Evolutionary conservation across 2,113 vertebrate species (phyloP), one percentile per base, ranked within the genome.

Genomic region (Empidonax alnorum): DNA sequence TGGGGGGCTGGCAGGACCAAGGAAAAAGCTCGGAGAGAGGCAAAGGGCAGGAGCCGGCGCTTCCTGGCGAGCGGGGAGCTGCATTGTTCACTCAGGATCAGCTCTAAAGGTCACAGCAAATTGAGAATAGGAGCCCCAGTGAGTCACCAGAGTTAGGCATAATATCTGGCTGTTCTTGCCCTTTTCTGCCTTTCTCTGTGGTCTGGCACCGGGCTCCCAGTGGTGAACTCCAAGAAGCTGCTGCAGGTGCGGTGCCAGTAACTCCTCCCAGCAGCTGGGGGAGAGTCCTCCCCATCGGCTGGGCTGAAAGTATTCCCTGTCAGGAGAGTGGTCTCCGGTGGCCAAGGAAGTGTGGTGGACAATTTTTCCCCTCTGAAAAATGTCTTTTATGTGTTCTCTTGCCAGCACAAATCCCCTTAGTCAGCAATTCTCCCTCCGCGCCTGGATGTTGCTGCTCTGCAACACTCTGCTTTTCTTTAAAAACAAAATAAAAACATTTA

Each of bases 51-150:
- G 78, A 80, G 72, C 4, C 1, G 50, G 53, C 81, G 79, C 91
- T 91, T 31, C 85, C 91, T 68, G 6, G 74, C 18, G 53, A 85
- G 90, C 72, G 50, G 21, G 7, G 21, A 86, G 71, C 58, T 2
- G 39, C 25, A 80, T 91, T 93, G 87, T 95, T 62, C 80, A 56
- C 93, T 84, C 88, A n/a, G 44, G 67, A 63, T 80, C 90, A 66
- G 85, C 79, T 84, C 61, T 86, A 92, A 97, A 96, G 87, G 93
- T 96, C 92, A 94, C 93, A 49, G 75, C 3, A 12, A 93, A 96
- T 78, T 77, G 90, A 92, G 82, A 96, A 93, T 66, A 75, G 93
- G 92, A 96, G 85, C 82, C 96, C 95, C 15, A 86, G 82, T 77
- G 96, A 93, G 90, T 42, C 82, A 56, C 47, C 14, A 61, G 46